phyloP scores from a whole-genome alignment of 2,113 vertebrate genomes.

The Ondatra zibethicus region DNA sequence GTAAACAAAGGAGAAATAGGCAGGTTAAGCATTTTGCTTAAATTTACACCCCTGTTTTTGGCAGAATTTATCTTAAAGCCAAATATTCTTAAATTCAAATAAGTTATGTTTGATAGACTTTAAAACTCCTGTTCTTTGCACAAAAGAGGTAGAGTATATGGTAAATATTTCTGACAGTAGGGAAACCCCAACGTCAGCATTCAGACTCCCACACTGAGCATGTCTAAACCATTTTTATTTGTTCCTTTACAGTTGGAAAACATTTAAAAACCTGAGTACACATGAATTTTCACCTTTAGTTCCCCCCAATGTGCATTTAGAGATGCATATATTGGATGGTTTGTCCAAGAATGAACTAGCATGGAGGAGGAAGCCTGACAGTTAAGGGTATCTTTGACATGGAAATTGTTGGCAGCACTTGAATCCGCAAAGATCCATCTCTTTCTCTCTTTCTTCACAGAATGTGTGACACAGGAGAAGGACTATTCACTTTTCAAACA shows the following conservation, averaged over 20 bases:
- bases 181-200: neutral
- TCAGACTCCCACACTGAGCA: neutral
- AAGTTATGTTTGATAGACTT: neutral
- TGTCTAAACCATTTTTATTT: neutral
- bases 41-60: neutral
- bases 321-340: neutral
- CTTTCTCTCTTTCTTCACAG: slow-evolving; percentile 84
- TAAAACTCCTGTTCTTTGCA: neutral
- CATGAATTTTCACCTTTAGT: neutral
- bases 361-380: neutral
- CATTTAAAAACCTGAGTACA: neutral
- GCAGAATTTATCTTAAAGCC: neutral
- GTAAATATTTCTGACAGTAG: neutral
- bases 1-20: neutral
- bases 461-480: slow-evolving; percentile 99
- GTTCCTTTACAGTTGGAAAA: neutral
- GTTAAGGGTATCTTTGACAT: neutral
- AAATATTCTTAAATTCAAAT: neutral
- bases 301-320: neutral
- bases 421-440: slow-evolving; percentile 59
- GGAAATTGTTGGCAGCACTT: neutral
- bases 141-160: neutral
- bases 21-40: neutral
- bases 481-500: slow-evolving; percentile 99
- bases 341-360: neutral